phyloP scores from a whole-genome alignment of 1,140 invertebrate species.

The Neodiprion lecontei region DNA sequence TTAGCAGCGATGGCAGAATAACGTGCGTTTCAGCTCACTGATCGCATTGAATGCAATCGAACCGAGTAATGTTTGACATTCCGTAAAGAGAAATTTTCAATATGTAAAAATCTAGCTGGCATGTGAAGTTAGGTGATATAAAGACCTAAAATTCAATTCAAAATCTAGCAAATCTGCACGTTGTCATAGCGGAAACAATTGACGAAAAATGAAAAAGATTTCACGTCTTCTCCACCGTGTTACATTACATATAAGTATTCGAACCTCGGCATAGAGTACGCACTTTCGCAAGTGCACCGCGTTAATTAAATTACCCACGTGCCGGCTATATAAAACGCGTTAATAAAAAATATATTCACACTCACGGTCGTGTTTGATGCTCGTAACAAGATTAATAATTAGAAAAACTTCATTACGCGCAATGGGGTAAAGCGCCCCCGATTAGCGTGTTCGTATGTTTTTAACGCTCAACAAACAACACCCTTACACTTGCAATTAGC shows the following conservation, averaged over 20 bases:
- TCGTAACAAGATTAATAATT: conserved; percentile 8
- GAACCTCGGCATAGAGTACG: not conserved
- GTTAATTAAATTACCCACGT: not conserved
- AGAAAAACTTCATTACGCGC: conserved; percentile 7
- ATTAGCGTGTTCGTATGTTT: not conserved
- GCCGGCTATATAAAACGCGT: not conserved
- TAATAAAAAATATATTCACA: conserved; percentile 8
- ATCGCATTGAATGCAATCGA: not conserved
- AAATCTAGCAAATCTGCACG: not conserved
- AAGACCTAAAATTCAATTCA: not conserved
- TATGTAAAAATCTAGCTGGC: not conserved
- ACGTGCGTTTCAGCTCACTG: not conserved
- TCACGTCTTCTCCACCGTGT: not conserved
- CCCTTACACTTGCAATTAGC: conserved; percentile 2
- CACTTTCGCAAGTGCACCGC: not conserved
- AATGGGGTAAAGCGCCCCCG: not conserved
- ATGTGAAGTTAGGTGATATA: not conserved
- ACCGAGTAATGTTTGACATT: not conserved
- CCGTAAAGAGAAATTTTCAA: not conserved
- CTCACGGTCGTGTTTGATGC: not conserved
- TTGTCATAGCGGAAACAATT: not conserved
- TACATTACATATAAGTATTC: not conserved
- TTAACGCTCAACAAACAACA: not conserved
- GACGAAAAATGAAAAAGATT: not conserved
- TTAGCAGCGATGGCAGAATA: not conserved